Evolutionary conservation across 30 jellyfish, hydroid and myxozoan genomes (phyloP), one percentile per base, ranked within the genome.

Genomic region (Sanderia malayensis): DNA sequence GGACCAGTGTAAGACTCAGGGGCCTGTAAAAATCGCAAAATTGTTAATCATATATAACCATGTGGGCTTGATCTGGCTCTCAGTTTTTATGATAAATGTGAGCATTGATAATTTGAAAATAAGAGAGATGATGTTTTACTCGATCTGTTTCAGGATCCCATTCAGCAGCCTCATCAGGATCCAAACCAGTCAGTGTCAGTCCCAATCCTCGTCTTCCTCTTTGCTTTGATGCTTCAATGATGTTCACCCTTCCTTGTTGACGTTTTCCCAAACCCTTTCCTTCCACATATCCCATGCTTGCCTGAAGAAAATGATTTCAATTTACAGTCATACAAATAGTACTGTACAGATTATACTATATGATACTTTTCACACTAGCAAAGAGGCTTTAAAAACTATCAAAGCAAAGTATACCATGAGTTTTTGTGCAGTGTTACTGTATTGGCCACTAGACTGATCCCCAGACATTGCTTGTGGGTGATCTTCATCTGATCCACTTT

Each of bases 171-270:
- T 81, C 69, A 65, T 78, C 75, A 28, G 94, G 94, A 7, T 90
- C 98, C 34, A 90, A 73, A 4, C 98, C 98, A 2, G 59, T 63
- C 59, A 90, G 58, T 44, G 71, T 81, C 52, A 90, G 73, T 7
- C 98, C 98, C 26, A 90, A 87, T 62, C 98, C 98, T 70, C 98
- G 34, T 58, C 94, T 66, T 13, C 98, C 98, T 37, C 98, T 87
- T 44, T 90, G 98, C 70, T 90, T 90, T 10, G 98, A 90, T 1
- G 98, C 95, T 63, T 90, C 98, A 22, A 90, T 65, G 13, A 90
- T 90, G 32, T 83, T 70, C 58, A 83, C 96, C 15, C 98, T 87
- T n/a, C 98, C 98, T 25, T 93, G 88, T 59, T 79, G 92, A 69
- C 79, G 53, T 63, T 83, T 90, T 15, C 98, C 98, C 41, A 90